These are phyloP conservation scores for Epirrhoe tristata DNA, from an alignment of 2,888 invertebrate genomes.

Conservation along the genomic window DNA sequence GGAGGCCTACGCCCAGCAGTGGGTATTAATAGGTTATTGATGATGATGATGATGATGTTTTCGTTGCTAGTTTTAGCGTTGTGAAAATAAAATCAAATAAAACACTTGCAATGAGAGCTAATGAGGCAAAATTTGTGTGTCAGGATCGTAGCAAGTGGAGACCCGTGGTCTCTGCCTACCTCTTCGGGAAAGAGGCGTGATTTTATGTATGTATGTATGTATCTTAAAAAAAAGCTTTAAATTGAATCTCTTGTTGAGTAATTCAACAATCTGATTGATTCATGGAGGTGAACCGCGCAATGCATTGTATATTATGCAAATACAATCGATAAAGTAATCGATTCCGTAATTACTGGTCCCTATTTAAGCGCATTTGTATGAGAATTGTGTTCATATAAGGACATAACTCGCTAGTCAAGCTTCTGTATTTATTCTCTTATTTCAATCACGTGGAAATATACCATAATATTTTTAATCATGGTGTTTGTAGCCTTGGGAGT, in stretches of 20 bases:
- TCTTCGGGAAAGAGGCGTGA: too few relatives aligned
- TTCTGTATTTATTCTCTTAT: background rate
- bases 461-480: background rate
- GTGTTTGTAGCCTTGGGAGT: background rate
- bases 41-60: too few relatives aligned
- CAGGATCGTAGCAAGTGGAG: too few relatives aligned
- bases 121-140: too few relatives aligned
- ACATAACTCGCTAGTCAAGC: background rate
- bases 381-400: conserved; percentile 18
- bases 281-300: conserved; percentile 20
- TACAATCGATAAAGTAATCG: conserved; percentile 12
- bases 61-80: too few relatives aligned
- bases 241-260: background rate
- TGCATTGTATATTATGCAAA: conserved; percentile 20
- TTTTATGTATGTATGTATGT: too few relatives aligned
- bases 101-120: too few relatives aligned
- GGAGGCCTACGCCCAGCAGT: too few relatives aligned
- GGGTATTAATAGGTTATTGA: too few relatives aligned
- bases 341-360: conserved; percentile 20
- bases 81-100: too few relatives aligned
- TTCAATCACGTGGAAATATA: conserved; percentile 8
- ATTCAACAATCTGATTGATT: conserved; percentile 12
- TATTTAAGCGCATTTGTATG: conserved; percentile 25
- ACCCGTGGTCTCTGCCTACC: too few relatives aligned
- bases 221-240: background rate